Evolutionary conservation across 2,113 vertebrate genomes (phyloP).

Genomic region (Leuciscus idus): DNA sequence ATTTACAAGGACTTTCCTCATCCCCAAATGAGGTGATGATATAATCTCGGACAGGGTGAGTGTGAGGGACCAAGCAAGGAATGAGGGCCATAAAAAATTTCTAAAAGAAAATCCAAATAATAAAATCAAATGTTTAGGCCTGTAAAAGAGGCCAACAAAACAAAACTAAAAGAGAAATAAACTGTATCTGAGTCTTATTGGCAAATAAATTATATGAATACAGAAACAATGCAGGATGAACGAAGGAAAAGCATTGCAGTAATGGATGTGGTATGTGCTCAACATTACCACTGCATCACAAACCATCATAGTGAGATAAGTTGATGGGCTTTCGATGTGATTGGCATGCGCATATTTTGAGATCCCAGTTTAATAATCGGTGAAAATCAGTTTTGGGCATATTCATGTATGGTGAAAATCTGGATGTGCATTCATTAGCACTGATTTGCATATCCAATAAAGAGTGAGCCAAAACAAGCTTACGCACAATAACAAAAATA

Average conservation of each 20-base stretch:
- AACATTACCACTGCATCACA: no score
- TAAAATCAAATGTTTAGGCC: no score
- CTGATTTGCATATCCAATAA: constrained; percentile 54
- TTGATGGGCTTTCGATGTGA: background rate
- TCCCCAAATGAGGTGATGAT: background rate
- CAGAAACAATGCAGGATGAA: no score
- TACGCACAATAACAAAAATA: background rate
- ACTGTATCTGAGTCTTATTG: no score
- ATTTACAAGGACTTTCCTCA: background rate
- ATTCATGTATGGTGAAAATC: constrained; percentile 53
- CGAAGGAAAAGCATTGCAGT: no score
- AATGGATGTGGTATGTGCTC: no score
- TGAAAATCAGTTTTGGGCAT: constrained; percentile 38
- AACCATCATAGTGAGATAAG: background rate
- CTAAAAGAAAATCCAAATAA: no score
- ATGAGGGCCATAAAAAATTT: no score
- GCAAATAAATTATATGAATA: no score
- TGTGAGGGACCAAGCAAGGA: no score
- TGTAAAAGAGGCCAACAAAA: no score
- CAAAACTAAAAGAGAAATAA: no score
- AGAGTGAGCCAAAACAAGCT: background rate
- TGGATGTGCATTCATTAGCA: constrained; percentile 55
- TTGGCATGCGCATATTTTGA: constrained; percentile 31
- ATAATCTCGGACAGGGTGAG: background rate
- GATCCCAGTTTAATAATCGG: constrained; percentile 35